phyloP scores from a whole-genome alignment of 2,797 vertebrate species.

The Emydoidea blandingii region DNA sequence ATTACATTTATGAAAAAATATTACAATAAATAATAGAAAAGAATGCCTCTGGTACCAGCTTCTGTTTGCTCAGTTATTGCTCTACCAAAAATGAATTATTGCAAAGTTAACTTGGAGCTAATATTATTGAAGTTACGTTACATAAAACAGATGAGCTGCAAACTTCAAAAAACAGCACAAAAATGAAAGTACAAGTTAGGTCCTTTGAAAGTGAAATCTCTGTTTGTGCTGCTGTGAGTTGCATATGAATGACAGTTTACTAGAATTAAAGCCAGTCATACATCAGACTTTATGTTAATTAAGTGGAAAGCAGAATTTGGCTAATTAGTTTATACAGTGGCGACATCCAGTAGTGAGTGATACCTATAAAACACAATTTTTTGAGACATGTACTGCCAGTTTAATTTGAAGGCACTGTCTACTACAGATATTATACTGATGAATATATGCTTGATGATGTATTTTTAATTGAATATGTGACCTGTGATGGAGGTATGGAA shows the following conservation, averaged over 20 bases:
- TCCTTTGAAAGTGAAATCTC: constrained; percentile 77
- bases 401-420: neutral
- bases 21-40: constrained; percentile 84
- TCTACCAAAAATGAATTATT: constrained; percentile 78
- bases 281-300: constrained; percentile 27
- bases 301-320: constrained; percentile 46
- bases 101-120: constrained; percentile 73
- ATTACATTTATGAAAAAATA: constrained; percentile 81
- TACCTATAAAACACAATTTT: constrained; percentile 44
- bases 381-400: constrained; percentile 33
- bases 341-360: constrained; percentile 11
- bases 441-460: neutral
- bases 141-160: constrained; percentile 77
- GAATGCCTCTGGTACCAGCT: constrained; percentile 79
- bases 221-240: constrained; percentile 46
- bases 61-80: constrained; percentile 82
- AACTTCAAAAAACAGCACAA: constrained; percentile 67
- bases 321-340: constrained; percentile 26
- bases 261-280: constrained; percentile 59
- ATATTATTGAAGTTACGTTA: constrained; percentile 77
- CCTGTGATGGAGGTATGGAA: neutral
- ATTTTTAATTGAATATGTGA: constrained; percentile 42
- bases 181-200: constrained; percentile 50
- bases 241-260: constrained; percentile 13
- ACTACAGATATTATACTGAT: neutral